Evolutionary conservation across 2,888 invertebrate species (phyloP), one percentile per base, ranked within the genome.

Genomic region (Dynastes maya): DNA sequence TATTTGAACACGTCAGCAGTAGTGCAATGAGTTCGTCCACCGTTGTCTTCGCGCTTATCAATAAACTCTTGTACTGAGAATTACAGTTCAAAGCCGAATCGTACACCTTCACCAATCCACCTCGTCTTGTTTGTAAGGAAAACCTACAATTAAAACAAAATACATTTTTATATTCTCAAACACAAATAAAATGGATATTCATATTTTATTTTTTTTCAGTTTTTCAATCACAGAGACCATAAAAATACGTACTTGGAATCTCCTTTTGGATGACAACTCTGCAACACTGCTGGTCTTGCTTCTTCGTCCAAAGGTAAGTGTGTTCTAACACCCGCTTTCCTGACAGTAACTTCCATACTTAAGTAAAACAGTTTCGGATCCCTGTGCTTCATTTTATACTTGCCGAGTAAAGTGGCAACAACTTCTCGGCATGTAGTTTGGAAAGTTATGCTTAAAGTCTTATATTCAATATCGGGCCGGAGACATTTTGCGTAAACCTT

Each of bases 391-490:
- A 97, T 97, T 85, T 96, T 93, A 89, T 91, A 88, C 81, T 98
- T 97, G 89, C 95, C 93, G 81, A 98, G 91, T 29, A 98, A 91
- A 72, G 95, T 95, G 80, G 92, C 91, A 11, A 98, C 95, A 81
- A 98, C 95, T 88, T 97, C 96, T 84, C 94, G 93, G 85, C 96
- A 96, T 1, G 96, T 94, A 13, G 97, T 97, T 85, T 95, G 94
- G 91, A 95, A 96, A 72, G 95, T 95, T 83, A 98, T 96, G 82
- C 96, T 94, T 79, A 98, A 90, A 0, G 98, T 98, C 89, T 98
- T 98, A 92, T 98, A 98, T 89, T 98, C 97, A 88, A 98, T 97
- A 90, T 98, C 98, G 37, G 97, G 94, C 78, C 97, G 93, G 78
- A 98, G 91, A 85, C 97, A 95, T 84, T 94, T 94, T 29, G 97